Evolutionary conservation across 2,888 invertebrate genomes (phyloP), one percentile per base, ranked within the genome.

Genomic region (Himalopsyche anomala): DNA sequence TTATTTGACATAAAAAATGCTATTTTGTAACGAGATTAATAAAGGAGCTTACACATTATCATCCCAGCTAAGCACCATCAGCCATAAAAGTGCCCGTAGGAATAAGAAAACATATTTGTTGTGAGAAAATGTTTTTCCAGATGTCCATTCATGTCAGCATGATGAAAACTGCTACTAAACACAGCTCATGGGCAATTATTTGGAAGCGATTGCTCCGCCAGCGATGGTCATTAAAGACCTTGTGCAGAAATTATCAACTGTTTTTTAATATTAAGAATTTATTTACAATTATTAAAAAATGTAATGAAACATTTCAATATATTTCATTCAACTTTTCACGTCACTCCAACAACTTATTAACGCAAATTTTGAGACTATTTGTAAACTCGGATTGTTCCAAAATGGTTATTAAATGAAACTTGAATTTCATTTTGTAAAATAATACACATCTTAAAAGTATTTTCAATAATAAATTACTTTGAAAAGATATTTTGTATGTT

Each of bases 171-270:
- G 42, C 38, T 69, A 45, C 79, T 87, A 81, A 84, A 82, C 85
- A 84, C 38, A 74, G 51, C 55, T 80, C 51, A 42, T 74, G 84
- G 55, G 82, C 85, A 85, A 85, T 85, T 87, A 87, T 87, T 85
- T 84, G 87, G 83, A 87, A 86, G 82, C 83, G 80, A 85, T 74
- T 84, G 36, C 83, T 82, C 51, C 17, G 80, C 45, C 80, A 51
- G 42, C n/a, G 40, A 15, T 62, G 51, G 81, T 81, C 80, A 79
- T 80, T 84, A 42, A 51, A n/a, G 51, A 45, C 82, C 28, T 6
- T 9, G 45, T n/a, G n/a, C 54, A 45, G 51, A 11, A n/a, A 81
- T 42, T 28, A 28, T 17, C 12, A 81, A 80, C 36, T 42, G 19
- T 51, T 81, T 54, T 81, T 28, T 1, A 28, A 28, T 28, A 28